These are phyloP conservation scores for Thecophora atra DNA, from an alignment of 2,888 invertebrate species.

Conservation along the genomic window DNA sequence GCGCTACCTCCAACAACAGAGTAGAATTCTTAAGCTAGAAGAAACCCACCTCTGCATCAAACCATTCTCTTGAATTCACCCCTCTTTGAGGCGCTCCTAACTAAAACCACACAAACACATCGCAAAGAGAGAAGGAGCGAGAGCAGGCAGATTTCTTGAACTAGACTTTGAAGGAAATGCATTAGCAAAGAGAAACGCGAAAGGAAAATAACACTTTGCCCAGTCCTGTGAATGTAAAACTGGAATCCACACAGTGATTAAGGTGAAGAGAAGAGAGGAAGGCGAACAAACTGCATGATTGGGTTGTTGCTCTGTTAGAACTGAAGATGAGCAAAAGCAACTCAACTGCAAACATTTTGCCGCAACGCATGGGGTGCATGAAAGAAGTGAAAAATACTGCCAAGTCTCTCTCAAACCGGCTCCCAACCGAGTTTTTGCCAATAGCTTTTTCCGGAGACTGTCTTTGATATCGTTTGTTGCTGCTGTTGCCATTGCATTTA, in stretches of 20 bases:
- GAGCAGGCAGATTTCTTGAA: constrained; percentile 10
- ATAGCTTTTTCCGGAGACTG: neutral
- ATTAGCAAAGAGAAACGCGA: neutral
- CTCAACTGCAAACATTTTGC: constrained; percentile 4
- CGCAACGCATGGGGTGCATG: neutral
- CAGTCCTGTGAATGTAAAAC: constrained; percentile 8
- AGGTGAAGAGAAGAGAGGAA: neutral
- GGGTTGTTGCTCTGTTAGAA: constrained; percentile 2
- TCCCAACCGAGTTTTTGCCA: neutral
- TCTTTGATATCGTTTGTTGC: too few relatives aligned
- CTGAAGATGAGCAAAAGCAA: constrained; percentile 21
- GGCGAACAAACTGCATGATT: neutral
- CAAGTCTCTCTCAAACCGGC: neutral
- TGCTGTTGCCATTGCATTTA: too few relatives aligned
- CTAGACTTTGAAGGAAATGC: constrained; percentile 1
- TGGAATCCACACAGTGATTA: neutral
- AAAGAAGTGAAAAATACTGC: too few relatives aligned
- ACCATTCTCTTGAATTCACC: neutral
- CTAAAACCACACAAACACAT: constrained; percentile 6
- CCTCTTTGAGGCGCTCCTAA: neutral
- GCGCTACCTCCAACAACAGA: neutral
- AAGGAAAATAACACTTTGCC: neutral
- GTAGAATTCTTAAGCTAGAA: neutral
- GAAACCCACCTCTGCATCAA: neutral
- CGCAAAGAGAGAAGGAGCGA: neutral